A percentile compares a stretch with the other conserved stretches of the same genome.
Evolutionary conservation across 1,140 invertebrate species (phyloP).

Genomic region (Drusus annulatus): DNA sequence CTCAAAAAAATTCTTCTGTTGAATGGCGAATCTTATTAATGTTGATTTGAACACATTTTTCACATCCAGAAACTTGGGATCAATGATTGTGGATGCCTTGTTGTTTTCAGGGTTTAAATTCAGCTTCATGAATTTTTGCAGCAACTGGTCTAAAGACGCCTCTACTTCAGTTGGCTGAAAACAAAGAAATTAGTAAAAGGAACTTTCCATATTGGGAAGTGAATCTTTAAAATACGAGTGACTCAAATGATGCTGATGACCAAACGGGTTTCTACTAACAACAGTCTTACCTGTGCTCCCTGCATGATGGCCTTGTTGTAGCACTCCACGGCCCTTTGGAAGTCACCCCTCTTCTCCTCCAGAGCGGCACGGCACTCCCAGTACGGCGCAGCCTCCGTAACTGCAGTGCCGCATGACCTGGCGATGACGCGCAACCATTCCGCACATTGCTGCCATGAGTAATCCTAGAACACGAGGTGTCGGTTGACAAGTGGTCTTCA

Average conservation of each 20-base stretch:
- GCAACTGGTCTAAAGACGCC: conserved; percentile 70
- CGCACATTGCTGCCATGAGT: conserved; percentile 69
- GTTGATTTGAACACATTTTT: conserved; percentile 74
- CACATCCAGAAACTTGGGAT: conserved; percentile 68
- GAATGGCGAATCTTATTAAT: conserved; percentile 73
- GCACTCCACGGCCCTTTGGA: conserved; percentile 71
- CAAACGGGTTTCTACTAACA: no score
- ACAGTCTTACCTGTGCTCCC: conserved; percentile 68
- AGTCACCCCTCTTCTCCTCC: conserved; percentile 71
- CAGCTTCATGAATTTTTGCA: conserved; percentile 73
- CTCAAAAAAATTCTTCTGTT: conserved; percentile 61
- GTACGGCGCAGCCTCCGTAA: conserved; percentile 67
- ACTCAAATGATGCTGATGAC: no score
- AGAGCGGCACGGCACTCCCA: conserved; percentile 74
- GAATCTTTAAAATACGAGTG: no score
- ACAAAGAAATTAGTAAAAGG: neutral
- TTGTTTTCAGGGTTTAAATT: conserved; percentile 68
- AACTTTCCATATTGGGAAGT: no score
- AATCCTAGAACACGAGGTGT: conserved; percentile 59
- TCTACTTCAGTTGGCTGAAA: conserved; percentile 69
- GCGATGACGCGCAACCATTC: conserved; percentile 70
- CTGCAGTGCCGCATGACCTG: conserved; percentile 62
- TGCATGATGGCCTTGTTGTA: conserved; percentile 72
- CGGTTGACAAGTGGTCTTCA: no score
- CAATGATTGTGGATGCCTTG: conserved; percentile 49